Percentiles rank a stretch among this genome's conserved stretches.
Evolutionary conservation across 2,113 vertebrate genomes (phyloP).

Genomic region (Scartelaos histophorus): DNA sequence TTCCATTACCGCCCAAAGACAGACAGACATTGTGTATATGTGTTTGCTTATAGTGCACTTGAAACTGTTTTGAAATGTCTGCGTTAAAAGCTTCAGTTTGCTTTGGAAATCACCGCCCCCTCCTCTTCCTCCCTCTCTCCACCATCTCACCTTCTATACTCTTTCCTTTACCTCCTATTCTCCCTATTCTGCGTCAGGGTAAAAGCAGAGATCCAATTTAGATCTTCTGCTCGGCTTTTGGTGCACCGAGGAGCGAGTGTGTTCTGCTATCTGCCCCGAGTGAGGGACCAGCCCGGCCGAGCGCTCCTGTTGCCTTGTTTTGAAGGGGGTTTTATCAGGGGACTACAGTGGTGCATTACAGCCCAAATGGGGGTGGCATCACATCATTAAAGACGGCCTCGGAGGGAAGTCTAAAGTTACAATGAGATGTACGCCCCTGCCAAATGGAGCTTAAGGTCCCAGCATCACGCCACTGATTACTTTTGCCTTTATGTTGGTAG

Average conservation of each 20-base stretch:
- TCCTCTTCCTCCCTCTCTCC: slow-evolving; percentile 18
- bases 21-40: neutral
- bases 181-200: slow-evolving; percentile 48
- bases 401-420: slow-evolving; percentile 54
- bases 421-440: slow-evolving; percentile 54
- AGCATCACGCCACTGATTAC: slow-evolving; percentile 50
- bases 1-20: neutral
- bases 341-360: slow-evolving; percentile 45
- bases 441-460: slow-evolving; percentile 49
- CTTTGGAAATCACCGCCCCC: slow-evolving; percentile 32
- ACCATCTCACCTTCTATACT: slow-evolving; percentile 32
- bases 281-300: slow-evolving; percentile 32
- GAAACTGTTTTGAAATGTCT: neutral
- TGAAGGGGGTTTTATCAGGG: slow-evolving; percentile 57
- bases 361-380: slow-evolving; percentile 20
- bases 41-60: neutral
- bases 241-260: slow-evolving; percentile 29
- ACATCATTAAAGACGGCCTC: slow-evolving; percentile 65
- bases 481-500: slow-evolving; percentile 55
- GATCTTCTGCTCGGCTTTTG: slow-evolving; percentile 61
- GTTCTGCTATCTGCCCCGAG: slow-evolving; percentile 59
- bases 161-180: slow-evolving; percentile 39
- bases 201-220: slow-evolving; percentile 80
- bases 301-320: slow-evolving; percentile 51
- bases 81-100: slow-evolving; percentile 37